These are phyloP conservation scores for Turdus rufiventris DNA, from an alignment of 2,113 vertebrate species.

Conservation along the genomic window DNA sequence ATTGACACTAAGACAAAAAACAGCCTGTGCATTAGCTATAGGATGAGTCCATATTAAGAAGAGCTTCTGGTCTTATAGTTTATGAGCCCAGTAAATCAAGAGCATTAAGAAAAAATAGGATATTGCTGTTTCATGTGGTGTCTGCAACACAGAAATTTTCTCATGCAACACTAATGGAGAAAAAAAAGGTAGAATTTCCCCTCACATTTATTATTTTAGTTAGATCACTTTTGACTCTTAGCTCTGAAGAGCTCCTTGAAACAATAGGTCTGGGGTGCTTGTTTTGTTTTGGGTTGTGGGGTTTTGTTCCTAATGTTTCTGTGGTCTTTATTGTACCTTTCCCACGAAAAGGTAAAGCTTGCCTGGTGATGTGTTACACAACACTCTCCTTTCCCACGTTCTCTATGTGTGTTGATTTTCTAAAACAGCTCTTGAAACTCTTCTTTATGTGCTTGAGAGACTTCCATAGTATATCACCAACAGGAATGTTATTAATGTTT, in stretches of 20 bases:
- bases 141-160: background rate
- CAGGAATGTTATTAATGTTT: background rate
- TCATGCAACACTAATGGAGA: background rate
- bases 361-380: background rate
- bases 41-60: conserved; percentile 14
- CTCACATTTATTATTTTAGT: background rate
- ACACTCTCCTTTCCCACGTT: background rate
- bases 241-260: background rate
- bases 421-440: background rate
- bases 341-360: background rate
- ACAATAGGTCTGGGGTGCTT: background rate
- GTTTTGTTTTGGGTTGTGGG: background rate
- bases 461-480: background rate
- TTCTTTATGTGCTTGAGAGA: background rate
- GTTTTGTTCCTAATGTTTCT: background rate
- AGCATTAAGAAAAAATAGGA: background rate
- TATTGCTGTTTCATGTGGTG: background rate
- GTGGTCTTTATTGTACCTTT: background rate
- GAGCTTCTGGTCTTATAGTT: conserved; percentile 25
- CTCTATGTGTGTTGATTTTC: background rate
- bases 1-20: background rate
- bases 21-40: background rate
- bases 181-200: background rate
- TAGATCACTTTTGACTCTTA: background rate
- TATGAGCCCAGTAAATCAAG: conserved; percentile 17